These are phyloP conservation scores for Blera fallax DNA, from an alignment of 2,888 invertebrate species.

Conservation along the genomic window DNA sequence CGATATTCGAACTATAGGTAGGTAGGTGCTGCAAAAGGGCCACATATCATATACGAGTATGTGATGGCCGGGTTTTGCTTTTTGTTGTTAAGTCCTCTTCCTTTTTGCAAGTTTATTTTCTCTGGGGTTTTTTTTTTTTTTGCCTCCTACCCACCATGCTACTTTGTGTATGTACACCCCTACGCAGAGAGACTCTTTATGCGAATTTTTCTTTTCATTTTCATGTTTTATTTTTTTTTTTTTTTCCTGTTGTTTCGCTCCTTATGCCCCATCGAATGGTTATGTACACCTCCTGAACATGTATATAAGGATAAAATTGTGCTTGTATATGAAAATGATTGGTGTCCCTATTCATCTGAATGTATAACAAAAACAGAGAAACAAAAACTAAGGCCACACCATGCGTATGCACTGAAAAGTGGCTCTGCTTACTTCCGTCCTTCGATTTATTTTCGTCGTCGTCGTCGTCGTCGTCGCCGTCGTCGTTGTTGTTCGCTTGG, in stretches of 20 bases:
- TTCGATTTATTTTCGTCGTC: slow-evolving; percentile 67
- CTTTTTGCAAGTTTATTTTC: slow-evolving; percentile 59
- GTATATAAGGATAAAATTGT: slow-evolving; percentile 64
- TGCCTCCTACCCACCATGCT: slow-evolving; percentile 38
- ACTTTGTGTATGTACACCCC: slow-evolving; percentile 43
- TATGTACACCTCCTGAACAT: slow-evolving; percentile 53
- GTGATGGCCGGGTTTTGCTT: slow-evolving; percentile 54
- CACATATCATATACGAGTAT: slow-evolving; percentile 57
- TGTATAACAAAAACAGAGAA: slow-evolving; percentile 56
- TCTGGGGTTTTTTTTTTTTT: slow-evolving; percentile 35
- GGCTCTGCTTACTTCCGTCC: slow-evolving; percentile 61
- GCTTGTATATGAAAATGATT: slow-evolving; percentile 68
- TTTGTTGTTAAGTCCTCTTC: slow-evolving; percentile 67
- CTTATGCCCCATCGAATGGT: slow-evolving; percentile 55
- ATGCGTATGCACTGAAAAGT: slow-evolving; percentile 69
- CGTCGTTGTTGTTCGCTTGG: slow-evolving; percentile 46
- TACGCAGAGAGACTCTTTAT: slow-evolving; percentile 66
- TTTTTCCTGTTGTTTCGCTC: slow-evolving; percentile 29
- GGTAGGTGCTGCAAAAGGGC: slow-evolving; percentile 45
- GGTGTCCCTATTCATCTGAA: slow-evolving; percentile 69
- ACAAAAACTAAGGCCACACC: slow-evolving; percentile 64
- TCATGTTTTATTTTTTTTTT: slow-evolving; percentile 42
- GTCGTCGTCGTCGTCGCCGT: slow-evolving; percentile 24
- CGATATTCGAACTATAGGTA: slow-evolving; percentile 42
- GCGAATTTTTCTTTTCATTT: slow-evolving; percentile 70